Evolutionary conservation across 1,140 invertebrate genomes (phyloP), one percentile per base, ranked within the genome.

Genomic region (Hestina assimilis): DNA sequence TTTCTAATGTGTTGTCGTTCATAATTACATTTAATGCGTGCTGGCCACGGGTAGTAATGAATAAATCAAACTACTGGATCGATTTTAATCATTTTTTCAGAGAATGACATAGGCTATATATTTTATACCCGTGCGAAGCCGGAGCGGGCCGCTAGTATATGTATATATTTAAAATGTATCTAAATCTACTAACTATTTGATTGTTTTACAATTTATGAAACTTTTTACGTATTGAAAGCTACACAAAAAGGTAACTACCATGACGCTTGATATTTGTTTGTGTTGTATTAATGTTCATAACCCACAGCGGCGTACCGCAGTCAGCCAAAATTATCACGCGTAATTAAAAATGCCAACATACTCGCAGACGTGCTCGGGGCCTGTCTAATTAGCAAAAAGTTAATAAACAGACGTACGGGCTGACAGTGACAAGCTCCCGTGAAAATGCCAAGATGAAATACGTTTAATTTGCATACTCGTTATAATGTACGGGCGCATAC

Each of bases 381-480:
- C 69, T 74, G 77, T 83, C 79, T 87, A 85, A 87, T 87, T 87
- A 85, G 77, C 80, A 83, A 87, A 87, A 87, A 87, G 83, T 85
- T 87, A 87, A 85, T 85, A 82, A 85, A 87, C 82, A 81, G 76
- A 79, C 75, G 63, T 61, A 70, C 59, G 65, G 35, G 69, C 75
- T 79, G 83, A 83, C 83, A 85, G 71, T 85, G 83, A 83, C 82
- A 75, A 59, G 80, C 76, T 67, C 75, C 70, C 71, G 72, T 80
- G 77, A 72, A 86, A 81, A 84, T 75, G 80, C 74, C 82, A 85
- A 85, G 82, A 85, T 87, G 84, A 84, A 83, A 87, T 75, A 80
- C 71, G 79, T 83, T 85, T 85, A 83, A 87, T 87, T 87, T 84
- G 72, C 77, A 80, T 72, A 76, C 71, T 75, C 71, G 72, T 69